These are phyloP conservation scores for Athripsodes cinereus DNA, from an alignment of 2,888 invertebrate species.

Conservation along the genomic window DNA sequence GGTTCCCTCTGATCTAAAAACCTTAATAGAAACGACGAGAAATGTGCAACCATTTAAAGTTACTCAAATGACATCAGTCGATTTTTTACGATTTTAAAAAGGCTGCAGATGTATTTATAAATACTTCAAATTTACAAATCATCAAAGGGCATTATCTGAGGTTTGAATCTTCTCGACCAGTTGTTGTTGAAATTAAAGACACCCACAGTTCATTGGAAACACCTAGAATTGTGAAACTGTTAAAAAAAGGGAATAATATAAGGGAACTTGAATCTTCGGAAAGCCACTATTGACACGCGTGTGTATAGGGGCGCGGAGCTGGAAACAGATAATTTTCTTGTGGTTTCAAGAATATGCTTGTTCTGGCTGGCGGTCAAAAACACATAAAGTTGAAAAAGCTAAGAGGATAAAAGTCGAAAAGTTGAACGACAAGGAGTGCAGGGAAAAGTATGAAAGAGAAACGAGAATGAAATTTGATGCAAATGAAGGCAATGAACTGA, in stretches of 20 bases:
- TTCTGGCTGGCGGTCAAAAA: no score
- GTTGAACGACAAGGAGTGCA: no score
- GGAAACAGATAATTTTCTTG: no score
- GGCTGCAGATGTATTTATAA: conserved; percentile 22
- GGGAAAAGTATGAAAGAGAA: no score
- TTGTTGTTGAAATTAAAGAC: background rate
- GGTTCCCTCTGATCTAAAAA: conserved; percentile 23
- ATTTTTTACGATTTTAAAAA: conserved; percentile 24
- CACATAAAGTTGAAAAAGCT: no score
- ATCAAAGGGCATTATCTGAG: conserved; percentile 20
- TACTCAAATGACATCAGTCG: conserved; percentile 15
- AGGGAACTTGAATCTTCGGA: no score
- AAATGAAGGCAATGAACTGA: no score
- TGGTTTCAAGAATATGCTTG: no score
- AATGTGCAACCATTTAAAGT: conserved; percentile 19
- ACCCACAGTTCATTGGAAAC: background rate
- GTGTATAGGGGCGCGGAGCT: no score
- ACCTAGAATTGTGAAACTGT: background rate
- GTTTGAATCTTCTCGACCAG: conserved; percentile 4
- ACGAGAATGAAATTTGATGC: no score
- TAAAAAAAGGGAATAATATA: background rate
- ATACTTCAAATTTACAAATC: conserved; percentile 22
- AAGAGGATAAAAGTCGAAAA: no score
- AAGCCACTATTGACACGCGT: no score
- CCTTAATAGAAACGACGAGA: conserved; percentile 23